Base-by-base conservation (phyloP, 1,140 invertebrate genomes). In the Drosophila santomea region DNA sequence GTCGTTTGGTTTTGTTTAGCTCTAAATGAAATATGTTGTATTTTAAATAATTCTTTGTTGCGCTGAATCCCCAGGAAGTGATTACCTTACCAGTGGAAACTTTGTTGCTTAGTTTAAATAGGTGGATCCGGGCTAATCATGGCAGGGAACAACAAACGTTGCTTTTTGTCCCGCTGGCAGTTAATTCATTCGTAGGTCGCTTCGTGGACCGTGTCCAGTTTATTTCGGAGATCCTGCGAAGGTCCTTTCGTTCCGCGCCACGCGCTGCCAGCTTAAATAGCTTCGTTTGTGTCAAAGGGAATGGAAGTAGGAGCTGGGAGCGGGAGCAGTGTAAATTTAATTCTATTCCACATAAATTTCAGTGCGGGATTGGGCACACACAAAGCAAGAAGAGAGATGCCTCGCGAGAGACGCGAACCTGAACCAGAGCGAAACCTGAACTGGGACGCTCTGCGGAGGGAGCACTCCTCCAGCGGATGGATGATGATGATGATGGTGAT, bases 311-410 rank as follows among this genome's bases (percentile, higher is more conserved):
- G 20, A 20, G 7, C 5, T 11, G 2, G 10, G 11, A 32, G 8
- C n/a, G 8, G 7, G 32, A 51, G 62, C 45, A 60, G 68, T 81
- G 78, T 74, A 81, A 81, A 85, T 86, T 81, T 61, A 84, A 85
- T 85, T 85, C 76, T 47, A 81, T 86, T 78, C 63, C 44, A 85
- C 74, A 85, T 78, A 74, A 78, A 78, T 80, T 78, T 84, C 67
- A 36, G 52, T 48, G 71, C 28, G 36, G 38, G 64, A 68, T 61
- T 47, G 28, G 48, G 47, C 41, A 35, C 38, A 61, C 43, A 67
- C 32, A 32, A 32, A 32, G 32, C 32, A 32, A 32, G 32, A 32
- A 59, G 23, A 47, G 8, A 36, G 32, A 32, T 32, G 44, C 56
- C 52, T 28, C 54, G 25, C 15, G 48, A 36, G 41, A 14, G 41